phyloP scores from a whole-genome alignment of 2,797 vertebrate species.

The Harpagifer antarcticus region DNA sequence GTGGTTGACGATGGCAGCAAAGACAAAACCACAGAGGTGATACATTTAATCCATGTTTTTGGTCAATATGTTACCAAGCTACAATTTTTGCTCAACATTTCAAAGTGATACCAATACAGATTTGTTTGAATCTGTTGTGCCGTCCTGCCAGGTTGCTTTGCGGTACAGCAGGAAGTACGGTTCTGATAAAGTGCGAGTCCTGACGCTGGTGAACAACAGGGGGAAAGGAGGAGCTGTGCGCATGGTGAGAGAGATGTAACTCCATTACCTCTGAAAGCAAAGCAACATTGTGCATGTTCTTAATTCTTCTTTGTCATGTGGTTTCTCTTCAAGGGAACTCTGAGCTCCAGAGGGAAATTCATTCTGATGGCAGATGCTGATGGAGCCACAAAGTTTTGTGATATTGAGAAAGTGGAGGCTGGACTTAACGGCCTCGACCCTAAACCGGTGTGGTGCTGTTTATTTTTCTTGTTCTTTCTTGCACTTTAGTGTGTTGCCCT shows the following conservation, averaged over 20 bases:
- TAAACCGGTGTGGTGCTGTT: slow-evolving; percentile 85
- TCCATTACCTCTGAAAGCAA: background rate
- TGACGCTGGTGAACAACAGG: slow-evolving; percentile 91
- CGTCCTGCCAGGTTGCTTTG: slow-evolving; percentile 88
- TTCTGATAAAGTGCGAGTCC: slow-evolving; percentile 92
- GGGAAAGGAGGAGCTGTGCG: slow-evolving; percentile 97
- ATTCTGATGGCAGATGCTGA: slow-evolving; percentile 98
- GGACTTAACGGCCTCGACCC: slow-evolving; percentile 86
- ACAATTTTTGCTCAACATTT: slow-evolving; percentile 6
- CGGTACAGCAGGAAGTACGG: slow-evolving; percentile 90
- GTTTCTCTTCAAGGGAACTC: slow-evolving; percentile 85
- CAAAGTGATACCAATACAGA: background rate
- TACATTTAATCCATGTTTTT: background rate
- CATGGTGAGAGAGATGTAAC: slow-evolving; percentile 86
- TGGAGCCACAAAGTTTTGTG: slow-evolving; percentile 95
- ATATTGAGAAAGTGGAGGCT: slow-evolving; percentile 93
- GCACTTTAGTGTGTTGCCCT: background rate
- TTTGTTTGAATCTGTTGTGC: background rate
- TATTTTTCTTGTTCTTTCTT: background rate
- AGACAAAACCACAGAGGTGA: slow-evolving; percentile 95
- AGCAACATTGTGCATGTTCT: background rate
- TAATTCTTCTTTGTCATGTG: background rate
- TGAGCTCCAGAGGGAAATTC: slow-evolving; percentile 89
- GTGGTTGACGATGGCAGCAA: slow-evolving; percentile 96
- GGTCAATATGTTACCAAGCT: background rate